Percentiles rank a stretch among this genome's conserved stretches.
These are phyloP conservation scores for Drosophila paramelanica DNA, from an alignment of 2,888 invertebrate species.

Conservation along the genomic window DNA sequence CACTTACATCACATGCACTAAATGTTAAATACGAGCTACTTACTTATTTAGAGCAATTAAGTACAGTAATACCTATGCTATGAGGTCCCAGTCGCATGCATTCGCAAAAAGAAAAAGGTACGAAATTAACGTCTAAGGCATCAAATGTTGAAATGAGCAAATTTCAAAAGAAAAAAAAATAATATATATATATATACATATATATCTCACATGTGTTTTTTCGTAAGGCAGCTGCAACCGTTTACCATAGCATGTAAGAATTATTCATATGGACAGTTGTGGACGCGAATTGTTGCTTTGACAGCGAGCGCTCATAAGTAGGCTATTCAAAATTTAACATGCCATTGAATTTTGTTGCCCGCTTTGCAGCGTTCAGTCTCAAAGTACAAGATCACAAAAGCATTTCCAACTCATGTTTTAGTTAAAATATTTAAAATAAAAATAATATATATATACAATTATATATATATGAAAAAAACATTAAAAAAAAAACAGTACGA, in stretches of 20 bases:
- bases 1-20: constrained; percentile 57
- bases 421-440: constrained; percentile 29
- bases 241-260: constrained; percentile 45
- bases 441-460: not conserved
- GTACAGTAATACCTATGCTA: constrained; percentile 54
- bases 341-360: constrained; percentile 1
- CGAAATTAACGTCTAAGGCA: constrained; percentile 59
- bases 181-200: not conserved
- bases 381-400: not conserved
- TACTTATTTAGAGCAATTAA: constrained; percentile 41
- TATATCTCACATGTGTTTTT: constrained; percentile 57
- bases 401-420: constrained; percentile 29
- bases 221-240: constrained; percentile 45
- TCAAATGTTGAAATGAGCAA: constrained; percentile 62
- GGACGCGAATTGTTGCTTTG: constrained; percentile 17
- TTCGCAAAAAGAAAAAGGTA: constrained; percentile 34
- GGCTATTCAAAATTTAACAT: constrained; percentile 4
- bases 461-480: constrained; percentile 15
- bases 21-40: constrained; percentile 74
- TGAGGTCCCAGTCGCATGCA: constrained; percentile 70
- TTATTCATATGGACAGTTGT: constrained; percentile 36
- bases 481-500: constrained; percentile 60
- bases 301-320: constrained; percentile 23
- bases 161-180: constrained; percentile 51
- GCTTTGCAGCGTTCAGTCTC: constrained; percentile 6